Evolutionary conservation across 2,888 invertebrate genomes (phyloP), one percentile per base, ranked within the genome.

Genomic region (Theretra japonica): DNA sequence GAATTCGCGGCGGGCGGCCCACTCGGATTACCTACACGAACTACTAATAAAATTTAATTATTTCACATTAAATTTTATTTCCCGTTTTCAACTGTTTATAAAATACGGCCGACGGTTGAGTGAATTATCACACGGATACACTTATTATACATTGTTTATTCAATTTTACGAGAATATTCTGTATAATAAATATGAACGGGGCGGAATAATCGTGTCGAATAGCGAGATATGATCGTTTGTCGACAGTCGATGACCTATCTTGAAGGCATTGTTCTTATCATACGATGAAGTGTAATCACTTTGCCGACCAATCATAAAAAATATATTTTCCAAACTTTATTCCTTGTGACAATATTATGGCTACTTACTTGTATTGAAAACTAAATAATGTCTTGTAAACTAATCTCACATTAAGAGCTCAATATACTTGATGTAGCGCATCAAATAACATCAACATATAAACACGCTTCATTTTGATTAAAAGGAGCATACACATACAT

Each of bases 1-100:
- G 89, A 85, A 86, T 85, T 81, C 88, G 81, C 86, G 85, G 90
- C 89, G 86, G 90, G 90, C 90, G 88, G 90, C 85, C 87, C 79
- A 78, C 80, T 81, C 76, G 78, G 77, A 79, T 83, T 82, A 83
- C 79, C 72, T 75, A 75, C 23, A 71, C 72, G 65, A 72, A 56
- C 71, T 33, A 48, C 59, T 41, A 69, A 72, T 50, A 59, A 68
- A 72, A 72, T 59, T 68, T 68, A 41, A 72, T 69, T 60, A 59
- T 59, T 69, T 53, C 33, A 60, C 69, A 58, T 69, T 58, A 69
- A 69, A 41, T 53, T 69, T 65, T 56, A 65, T 70, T 71, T 57
- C 4, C 30, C 23, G 30, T 65, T 65, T 41, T 62, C 48, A 48
- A 19, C 15, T 65, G 17, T 65, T 65, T 21, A 23, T 65, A 65